Base-by-base conservation (phyloP, 2,797 vertebrate species). In the Gymnopithys bicolor region DNA sequence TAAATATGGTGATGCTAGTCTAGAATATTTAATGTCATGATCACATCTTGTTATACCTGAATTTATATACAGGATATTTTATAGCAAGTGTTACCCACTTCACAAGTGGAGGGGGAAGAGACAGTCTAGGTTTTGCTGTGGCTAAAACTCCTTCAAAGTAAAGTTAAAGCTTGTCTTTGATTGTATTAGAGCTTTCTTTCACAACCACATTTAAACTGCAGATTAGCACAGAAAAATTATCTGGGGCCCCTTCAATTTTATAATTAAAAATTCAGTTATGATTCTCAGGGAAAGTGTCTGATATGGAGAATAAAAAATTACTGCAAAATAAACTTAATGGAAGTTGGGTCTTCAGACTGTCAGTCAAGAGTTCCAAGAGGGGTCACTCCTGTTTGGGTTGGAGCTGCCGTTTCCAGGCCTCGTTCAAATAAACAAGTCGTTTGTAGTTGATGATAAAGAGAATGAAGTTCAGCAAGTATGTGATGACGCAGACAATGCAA, bases 371-470 rank as follows among this genome's bases (percentile, higher is more conserved):
- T 98, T 98, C 97, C 93, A 97, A 97, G 97, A 98, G 98, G 97
- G 45, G 63, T 98, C 97, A 99, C 98, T 99, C 99, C 98, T 98
- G 98, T 97, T 99, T 99, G 94, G 98, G 98, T 97, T 98, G 98
- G 94, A 99, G 98, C 95, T 99, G 98, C 98, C 98, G 98, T 98
- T 99, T 99, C 99, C 99, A 99, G 97, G 99, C 99, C 96, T 99
- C 99, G 11, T 99, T 99, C 99, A 99, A 99, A 99, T 99, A 99
- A 98, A 99, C 99, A 97, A 99, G 98, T 98, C 99, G 99, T 98
- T 99, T 99, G 98, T 99, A 99, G 98, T 99, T 99, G 98, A 99
- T 98, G 96, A 99, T 98, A 97, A 99, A 98, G 97, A 99, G 99
- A 98, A 99, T 98, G 98, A 99, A 99, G 99, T 99, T 99, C 99